These are phyloP conservation scores for Deilephila porcellus DNA, from an alignment of 2,888 invertebrate genomes.

Conservation along the genomic window DNA sequence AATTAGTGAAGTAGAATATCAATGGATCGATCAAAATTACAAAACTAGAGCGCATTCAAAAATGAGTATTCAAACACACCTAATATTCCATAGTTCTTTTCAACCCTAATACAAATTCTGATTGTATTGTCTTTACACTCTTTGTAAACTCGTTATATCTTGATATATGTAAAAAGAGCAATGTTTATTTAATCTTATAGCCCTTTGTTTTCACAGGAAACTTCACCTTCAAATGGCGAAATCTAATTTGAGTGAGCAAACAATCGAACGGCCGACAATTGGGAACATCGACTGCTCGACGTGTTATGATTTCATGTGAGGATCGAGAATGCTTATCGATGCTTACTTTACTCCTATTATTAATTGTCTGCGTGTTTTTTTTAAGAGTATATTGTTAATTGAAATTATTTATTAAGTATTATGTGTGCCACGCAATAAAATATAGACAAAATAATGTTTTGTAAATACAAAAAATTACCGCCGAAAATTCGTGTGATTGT, in stretches of 20 bases:
- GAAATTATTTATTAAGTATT: background rate
- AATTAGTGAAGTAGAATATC: too few species aligned
- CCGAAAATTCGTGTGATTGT: too few species aligned
- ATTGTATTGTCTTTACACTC: background rate
- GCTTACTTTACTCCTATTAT: background rate
- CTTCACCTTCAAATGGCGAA: constrained; percentile 49
- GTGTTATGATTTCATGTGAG: constrained; percentile 46
- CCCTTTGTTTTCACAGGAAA: constrained; percentile 53
- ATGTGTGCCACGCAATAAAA: background rate
- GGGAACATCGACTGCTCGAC: constrained; percentile 36
- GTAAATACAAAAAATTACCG: too few species aligned
- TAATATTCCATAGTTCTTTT: background rate
- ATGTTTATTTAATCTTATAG: constrained; percentile 52
- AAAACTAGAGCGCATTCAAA: background rate
- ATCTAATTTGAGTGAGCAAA: constrained; percentile 52
- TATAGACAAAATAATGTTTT: too few species aligned
- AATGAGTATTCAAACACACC: background rate
- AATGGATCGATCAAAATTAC: too few species aligned
- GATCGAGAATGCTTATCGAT: constrained; percentile 12
- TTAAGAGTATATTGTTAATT: background rate
- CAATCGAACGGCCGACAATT: constrained; percentile 44
- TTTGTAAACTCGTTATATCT: background rate
- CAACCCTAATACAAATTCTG: background rate
- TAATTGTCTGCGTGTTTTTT: background rate
- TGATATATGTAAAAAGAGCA: constrained; percentile 34